Conservation (phyloP, 2,888 invertebrate genomes). For the Deilephila porcellus region DNA sequence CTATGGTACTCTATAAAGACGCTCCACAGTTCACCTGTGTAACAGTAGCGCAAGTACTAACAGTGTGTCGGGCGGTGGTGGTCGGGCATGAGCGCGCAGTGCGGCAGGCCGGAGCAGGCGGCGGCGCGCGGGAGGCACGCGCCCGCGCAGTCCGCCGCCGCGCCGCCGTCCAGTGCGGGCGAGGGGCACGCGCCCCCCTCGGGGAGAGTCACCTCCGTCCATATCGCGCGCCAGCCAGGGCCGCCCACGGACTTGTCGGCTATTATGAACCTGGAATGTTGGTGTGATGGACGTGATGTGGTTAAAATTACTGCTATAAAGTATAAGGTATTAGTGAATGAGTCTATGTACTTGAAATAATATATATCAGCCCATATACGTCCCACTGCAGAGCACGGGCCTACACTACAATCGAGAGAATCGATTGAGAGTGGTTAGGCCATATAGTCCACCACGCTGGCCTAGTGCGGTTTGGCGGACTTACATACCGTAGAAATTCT, state of each 20-base stretch:
- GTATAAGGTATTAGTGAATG: too few species aligned
- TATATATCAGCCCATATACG: too few species aligned
- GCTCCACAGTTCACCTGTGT: conserved; percentile 29
- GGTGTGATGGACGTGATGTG: background rate
- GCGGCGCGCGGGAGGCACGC: conserved; percentile 74
- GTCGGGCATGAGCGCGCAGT: conserved; percentile 91
- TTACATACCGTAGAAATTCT: too few species aligned
- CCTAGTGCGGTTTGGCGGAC: too few species aligned
- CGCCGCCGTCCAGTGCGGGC: conserved; percentile 55
- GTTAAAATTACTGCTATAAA: too few species aligned
- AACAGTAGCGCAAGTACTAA: conserved; percentile 83
- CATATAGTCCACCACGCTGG: too few species aligned
- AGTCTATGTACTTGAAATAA: too few species aligned
- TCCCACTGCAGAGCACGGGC: too few species aligned
- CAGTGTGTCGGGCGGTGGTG: conserved; percentile 87
- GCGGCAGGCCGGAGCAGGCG: conserved; percentile 74
- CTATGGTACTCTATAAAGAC: background rate
- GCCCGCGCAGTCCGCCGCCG: conserved; percentile 57
- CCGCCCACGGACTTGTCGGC: conserved; percentile 98
- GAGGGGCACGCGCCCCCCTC: conserved; percentile 68
- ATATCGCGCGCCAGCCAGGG: conserved; percentile 96
- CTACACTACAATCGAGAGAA: too few species aligned
- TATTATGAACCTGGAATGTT: conserved; percentile 91
- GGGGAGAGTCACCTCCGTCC: conserved; percentile 94
- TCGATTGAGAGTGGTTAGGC: too few species aligned